A percentile compares a stretch with the other conserved stretches of the same genome.
These are phyloP conservation scores for Drosophila auraria DNA, from an alignment of 1,140 invertebrate genomes.

Conservation along the genomic window DNA sequence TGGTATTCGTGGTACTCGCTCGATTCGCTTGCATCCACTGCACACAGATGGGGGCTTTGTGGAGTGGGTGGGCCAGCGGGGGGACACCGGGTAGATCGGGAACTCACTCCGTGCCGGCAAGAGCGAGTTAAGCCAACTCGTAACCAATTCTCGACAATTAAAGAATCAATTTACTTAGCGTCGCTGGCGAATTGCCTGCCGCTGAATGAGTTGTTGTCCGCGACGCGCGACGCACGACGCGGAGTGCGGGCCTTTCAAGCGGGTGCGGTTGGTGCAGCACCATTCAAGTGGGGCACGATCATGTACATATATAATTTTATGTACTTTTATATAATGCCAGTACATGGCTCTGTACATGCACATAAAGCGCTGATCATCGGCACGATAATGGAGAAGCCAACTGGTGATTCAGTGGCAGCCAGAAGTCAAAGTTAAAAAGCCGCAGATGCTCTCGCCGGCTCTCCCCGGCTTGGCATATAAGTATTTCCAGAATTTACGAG, in stretches of 20 bases:
- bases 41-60: conserved; percentile 70
- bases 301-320: conserved; percentile 10
- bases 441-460: conserved; percentile 30
- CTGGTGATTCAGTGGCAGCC: conserved; percentile 67
- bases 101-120: conserved; percentile 35
- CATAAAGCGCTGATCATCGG: conserved; percentile 63
- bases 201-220: conserved; percentile 51
- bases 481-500: conserved; percentile 46
- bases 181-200: conserved; percentile 74
- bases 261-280: conserved; percentile 36
- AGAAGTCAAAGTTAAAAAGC: conserved; percentile 47
- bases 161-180: conserved; percentile 82
- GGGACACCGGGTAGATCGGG: neutral
- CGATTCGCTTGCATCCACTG: conserved; percentile 26
- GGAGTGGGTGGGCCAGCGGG: conserved; percentile 25
- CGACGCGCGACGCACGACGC: neutral
- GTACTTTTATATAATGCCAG: conserved; percentile 6
- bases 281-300: conserved; percentile 71
- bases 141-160: conserved; percentile 82
- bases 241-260: conserved; percentile 39
- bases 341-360: conserved; percentile 28
- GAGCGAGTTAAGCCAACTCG: conserved; percentile 80
- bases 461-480: conserved; percentile 12
- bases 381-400: conserved; percentile 67
- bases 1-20: conserved; percentile 32